Percentiles rank a stretch among this genome's conserved stretches.
Conservation (phyloP, 2,888 invertebrate genomes). For the Cylindroiulus punctatus region DNA sequence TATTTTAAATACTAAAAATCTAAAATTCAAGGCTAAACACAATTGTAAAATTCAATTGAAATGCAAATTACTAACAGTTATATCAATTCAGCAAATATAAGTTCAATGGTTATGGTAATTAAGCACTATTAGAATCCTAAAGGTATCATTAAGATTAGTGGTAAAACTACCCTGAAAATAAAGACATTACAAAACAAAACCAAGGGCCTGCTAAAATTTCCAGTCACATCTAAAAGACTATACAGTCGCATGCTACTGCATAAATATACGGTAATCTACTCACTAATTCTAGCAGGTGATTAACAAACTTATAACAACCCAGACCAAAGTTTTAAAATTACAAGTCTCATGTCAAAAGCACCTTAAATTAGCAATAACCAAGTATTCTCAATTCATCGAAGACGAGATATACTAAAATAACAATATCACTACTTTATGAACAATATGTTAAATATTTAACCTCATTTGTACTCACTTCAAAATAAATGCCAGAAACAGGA, state of each 20-base stretch:
- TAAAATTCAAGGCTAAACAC: constrained; percentile 44
- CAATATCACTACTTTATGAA: background rate
- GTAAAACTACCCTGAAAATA: constrained; percentile 4
- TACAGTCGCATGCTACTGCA: constrained; percentile 52
- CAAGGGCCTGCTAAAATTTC: constrained; percentile 56
- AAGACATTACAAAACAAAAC: constrained; percentile 45
- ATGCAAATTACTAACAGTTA: background rate
- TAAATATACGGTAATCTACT: constrained; percentile 17
- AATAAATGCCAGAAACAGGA: background rate
- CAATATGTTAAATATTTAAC: background rate
- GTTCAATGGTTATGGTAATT: constrained; percentile 30
- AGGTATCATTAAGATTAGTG: constrained; percentile 42
- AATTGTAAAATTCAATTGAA: constrained; percentile 10
- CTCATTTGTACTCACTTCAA: background rate
- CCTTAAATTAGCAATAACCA: background rate
- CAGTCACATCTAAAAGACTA: constrained; percentile 55
- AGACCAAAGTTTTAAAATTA: background rate
- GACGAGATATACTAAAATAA: background rate
- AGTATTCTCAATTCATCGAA: background rate
- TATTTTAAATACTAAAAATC: constrained; percentile 10
- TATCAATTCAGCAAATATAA: background rate
- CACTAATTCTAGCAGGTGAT: constrained; percentile 6
- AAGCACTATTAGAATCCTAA: constrained; percentile 44
- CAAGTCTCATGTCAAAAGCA: constrained; percentile 1
- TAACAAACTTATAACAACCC: constrained; percentile 43